A percentile compares a stretch with the other conserved stretches of the same genome.
Conservation (phyloP, 2,797 vertebrate species). For the Amblyraja radiata region DNA sequence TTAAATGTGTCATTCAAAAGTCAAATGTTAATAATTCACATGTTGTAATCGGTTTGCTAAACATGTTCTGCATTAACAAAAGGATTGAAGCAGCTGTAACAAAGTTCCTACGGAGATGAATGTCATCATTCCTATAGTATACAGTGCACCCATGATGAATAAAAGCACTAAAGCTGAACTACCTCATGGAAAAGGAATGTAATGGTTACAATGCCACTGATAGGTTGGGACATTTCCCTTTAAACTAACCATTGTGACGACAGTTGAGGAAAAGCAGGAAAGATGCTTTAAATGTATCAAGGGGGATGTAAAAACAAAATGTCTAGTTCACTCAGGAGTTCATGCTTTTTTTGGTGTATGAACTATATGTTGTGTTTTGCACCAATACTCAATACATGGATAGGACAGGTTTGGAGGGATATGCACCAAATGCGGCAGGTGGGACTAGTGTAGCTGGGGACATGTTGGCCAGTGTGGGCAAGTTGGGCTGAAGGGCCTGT, state of each 20-base stretch:
- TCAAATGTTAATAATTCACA: background rate
- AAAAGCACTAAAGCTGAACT: background rate
- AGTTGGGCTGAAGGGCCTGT: too few relatives aligned
- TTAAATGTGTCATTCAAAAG: background rate
- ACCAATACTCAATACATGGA: too few relatives aligned
- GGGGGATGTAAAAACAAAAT: background rate
- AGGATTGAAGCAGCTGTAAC: background rate
- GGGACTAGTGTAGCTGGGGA: too few relatives aligned
- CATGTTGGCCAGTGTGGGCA: too few relatives aligned
- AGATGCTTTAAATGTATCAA: background rate
- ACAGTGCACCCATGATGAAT: background rate
- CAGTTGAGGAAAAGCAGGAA: background rate
- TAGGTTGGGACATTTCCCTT: background rate
- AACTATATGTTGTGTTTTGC: too few relatives aligned
- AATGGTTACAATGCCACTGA: background rate
- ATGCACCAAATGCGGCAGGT: too few relatives aligned
- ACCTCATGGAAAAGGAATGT: background rate
- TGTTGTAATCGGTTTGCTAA: background rate
- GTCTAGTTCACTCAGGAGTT: background rate
- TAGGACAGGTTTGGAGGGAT: too few relatives aligned
- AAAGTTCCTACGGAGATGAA: background rate
- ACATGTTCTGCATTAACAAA: background rate
- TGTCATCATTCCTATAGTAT: background rate
- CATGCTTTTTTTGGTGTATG: too few relatives aligned
- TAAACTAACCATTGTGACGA: background rate